These are phyloP conservation scores for Ancistrus triradiatus DNA, from an alignment of 2,113 vertebrate species.

Conservation along the genomic window DNA sequence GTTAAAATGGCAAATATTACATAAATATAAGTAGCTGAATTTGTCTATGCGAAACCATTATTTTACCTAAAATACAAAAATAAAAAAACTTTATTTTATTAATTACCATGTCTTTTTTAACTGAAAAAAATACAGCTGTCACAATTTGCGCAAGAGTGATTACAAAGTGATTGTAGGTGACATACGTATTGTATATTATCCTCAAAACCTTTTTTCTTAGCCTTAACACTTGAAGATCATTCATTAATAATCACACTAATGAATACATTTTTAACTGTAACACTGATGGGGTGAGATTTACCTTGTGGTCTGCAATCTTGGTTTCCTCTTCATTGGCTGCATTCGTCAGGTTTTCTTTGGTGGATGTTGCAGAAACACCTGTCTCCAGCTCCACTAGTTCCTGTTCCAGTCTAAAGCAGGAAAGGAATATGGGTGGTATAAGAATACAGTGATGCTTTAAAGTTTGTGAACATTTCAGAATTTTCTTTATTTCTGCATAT, in stretches of 20 bases:
- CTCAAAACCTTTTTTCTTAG: too few relatives aligned
- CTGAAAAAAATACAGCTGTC: too few relatives aligned
- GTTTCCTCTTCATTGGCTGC: conserved; percentile 55
- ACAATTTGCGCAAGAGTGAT: too few relatives aligned
- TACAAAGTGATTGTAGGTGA: background rate
- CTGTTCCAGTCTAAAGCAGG: conserved; percentile 74
- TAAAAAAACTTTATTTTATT: too few relatives aligned
- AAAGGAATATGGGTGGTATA: background rate
- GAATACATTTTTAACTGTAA: background rate
- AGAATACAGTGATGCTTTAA: too few relatives aligned
- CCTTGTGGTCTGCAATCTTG: conserved; percentile 59
- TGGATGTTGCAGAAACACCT: conserved; percentile 54
- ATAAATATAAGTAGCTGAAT: too few relatives aligned
- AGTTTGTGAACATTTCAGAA: too few relatives aligned
- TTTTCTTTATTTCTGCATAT: too few relatives aligned
- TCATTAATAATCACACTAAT: background rate
- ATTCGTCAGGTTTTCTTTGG: conserved; percentile 64
- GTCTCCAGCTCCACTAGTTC: conserved; percentile 79
- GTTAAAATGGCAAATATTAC: too few relatives aligned
- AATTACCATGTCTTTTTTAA: too few relatives aligned
- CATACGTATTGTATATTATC: background rate
- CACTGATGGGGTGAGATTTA: conserved; percentile 42
- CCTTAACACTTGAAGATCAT: background rate
- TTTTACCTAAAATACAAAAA: too few relatives aligned
- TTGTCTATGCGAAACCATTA: too few relatives aligned